Conservation (phyloP, 1,140 invertebrate species). For the Grapholita molesta region DNA sequence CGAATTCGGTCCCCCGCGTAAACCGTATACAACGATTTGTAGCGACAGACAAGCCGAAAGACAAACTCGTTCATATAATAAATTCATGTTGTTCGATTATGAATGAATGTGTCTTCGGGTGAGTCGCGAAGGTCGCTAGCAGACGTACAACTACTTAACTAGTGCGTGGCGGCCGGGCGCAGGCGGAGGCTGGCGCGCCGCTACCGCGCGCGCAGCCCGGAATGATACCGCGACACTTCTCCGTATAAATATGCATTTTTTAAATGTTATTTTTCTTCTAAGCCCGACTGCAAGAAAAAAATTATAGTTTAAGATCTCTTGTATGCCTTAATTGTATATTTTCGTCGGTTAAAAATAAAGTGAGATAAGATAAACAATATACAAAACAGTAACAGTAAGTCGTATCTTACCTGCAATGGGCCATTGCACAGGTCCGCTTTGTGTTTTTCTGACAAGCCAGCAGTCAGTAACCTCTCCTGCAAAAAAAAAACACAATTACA, state of each 20-base stretch:
- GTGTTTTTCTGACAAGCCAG: conserved; percentile 46
- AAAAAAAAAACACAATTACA: conserved; percentile 21
- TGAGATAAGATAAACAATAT: not conserved
- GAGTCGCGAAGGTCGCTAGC: not conserved
- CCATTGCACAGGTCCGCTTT: conserved; percentile 50
- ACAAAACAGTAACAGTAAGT: not conserved
- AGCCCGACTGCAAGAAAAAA: conserved; percentile 37
- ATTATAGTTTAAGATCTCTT: not conserved
- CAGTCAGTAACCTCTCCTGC: conserved; percentile 58
- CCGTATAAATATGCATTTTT: conserved; percentile 33
- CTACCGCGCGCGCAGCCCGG: conserved; percentile 28
- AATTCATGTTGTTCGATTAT: not conserved
- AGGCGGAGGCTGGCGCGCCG: conserved; percentile 25
- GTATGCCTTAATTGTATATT: too few species aligned
- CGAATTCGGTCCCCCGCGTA: not conserved
- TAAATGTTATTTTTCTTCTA: conserved; percentile 59
- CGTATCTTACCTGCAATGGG: conserved; percentile 50
- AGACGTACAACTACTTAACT: not conserved
- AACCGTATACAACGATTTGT: not conserved
- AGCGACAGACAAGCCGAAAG: not conserved
- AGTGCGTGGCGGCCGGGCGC: not conserved
- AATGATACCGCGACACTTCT: conserved; percentile 39
- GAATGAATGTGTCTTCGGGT: not conserved
- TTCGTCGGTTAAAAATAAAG: not conserved
- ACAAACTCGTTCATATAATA: not conserved